Conservation (phyloP, 2,113 vertebrate genomes). For the Anser cygnoides region DNA sequence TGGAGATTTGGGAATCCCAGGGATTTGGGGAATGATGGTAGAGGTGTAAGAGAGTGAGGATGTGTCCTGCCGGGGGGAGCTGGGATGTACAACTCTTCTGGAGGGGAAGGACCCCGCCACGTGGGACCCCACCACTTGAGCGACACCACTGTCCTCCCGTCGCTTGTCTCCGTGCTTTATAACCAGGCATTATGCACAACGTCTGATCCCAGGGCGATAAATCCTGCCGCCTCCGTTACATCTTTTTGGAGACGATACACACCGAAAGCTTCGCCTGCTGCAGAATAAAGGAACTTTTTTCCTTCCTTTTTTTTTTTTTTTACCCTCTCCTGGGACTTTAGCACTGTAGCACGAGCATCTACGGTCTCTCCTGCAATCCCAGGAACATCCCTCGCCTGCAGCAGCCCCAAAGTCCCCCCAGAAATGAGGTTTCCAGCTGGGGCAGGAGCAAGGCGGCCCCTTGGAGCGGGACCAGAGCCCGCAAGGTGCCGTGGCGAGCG, state of each 20-base stretch:
- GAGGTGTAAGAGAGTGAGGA: neutral
- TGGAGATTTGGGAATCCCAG: neutral
- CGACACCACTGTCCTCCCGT: neutral
- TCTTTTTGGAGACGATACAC: neutral
- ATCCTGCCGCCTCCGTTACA: neutral
- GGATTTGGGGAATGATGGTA: neutral
- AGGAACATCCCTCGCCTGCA: neutral
- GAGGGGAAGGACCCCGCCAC: rapidly evolving
- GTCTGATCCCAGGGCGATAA: neutral
- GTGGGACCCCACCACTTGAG: neutral
- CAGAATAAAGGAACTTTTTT: neutral
- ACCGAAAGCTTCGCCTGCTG: neutral
- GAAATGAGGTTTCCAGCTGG: neutral
- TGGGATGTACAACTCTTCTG: neutral
- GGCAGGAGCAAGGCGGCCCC: rapidly evolving
- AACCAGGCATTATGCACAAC: neutral
- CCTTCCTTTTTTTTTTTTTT: no score
- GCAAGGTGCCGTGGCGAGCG: rapidly evolving
- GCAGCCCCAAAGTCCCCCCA: neutral
- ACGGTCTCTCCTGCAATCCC: neutral
- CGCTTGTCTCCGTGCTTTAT: rapidly evolving
- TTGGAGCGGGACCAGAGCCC: neutral
- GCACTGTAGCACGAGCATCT: rapidly evolving
- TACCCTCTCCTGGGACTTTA: neutral
- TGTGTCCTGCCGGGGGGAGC: neutral